Base-by-base conservation (phyloP, 1,140 invertebrate species). In the Chironomus striatipennis region DNA sequence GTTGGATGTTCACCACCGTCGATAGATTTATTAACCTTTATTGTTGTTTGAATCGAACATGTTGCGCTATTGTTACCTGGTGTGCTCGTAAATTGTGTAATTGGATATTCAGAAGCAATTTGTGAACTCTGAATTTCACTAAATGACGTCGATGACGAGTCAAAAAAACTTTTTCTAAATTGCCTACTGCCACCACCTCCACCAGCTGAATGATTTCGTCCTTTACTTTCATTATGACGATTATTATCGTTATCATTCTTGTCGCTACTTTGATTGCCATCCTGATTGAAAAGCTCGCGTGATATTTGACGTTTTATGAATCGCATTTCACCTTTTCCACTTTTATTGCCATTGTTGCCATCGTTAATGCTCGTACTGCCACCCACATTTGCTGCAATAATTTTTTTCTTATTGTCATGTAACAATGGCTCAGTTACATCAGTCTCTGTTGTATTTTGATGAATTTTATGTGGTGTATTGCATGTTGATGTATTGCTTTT, bases 211-310 rank as follows among this genome's bases (percentile, higher is more conserved):
- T 1, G 2, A 12, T 1, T 47, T 15, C 4, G 10, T 57, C 47
- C 47, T 57, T n/a, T 12, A 57, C 47, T 57, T 57, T 57, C 47
- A 57, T 57, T 57, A 15, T 57, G 12, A 15, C 18, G 17, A 21
- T 20, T 70, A 8, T 18, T 70, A 21, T 70, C 65, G 10, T 17
- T 8, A 70, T 70, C 20, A 70, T 20, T 70, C 7, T 70, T 21
- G 20, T 70, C 24, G 24, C 24, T 34, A 34, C 24, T 2, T 5
- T 34, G 24, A 34, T 34, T 34, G 24, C 24, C 24, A 5, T 34
- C 65, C 20, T 21, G 65, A 70, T 70, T 70, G 65, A 70, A 70
- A 9, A 70, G 65, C 18, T 70, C 65, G 20, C 65, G 65, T 20
- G 65, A 70, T 20, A 70, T 70, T 70, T 70, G 65, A 18, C 65